Evolutionary conservation across 2,113 vertebrate species (phyloP).

Genomic region (Phrynosoma blainvillii): DNA sequence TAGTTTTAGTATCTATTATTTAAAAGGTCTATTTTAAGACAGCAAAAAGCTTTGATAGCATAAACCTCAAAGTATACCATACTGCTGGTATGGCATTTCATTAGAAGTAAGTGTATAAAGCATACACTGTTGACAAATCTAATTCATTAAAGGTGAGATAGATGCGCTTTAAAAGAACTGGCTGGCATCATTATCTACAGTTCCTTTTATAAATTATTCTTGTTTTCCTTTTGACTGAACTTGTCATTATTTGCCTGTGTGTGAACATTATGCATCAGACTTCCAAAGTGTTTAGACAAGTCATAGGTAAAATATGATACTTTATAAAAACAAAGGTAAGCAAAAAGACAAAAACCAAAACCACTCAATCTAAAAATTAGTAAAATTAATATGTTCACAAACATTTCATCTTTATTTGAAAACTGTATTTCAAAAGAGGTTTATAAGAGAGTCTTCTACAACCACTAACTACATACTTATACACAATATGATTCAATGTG

Average conservation of each 20-base stretch:
- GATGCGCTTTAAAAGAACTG: conserved; percentile 80
- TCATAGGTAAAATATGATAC: conserved; percentile 64
- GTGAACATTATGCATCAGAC: conserved; percentile 66
- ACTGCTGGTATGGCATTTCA: conserved; percentile 71
- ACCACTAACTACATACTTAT: neutral
- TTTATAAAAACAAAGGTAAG: conserved; percentile 65
- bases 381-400: conserved; percentile 47
- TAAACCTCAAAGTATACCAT: conserved; percentile 73
- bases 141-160: conserved; percentile 81
- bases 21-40: conserved; percentile 77
- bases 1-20: conserved; percentile 83
- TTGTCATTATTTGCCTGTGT: conserved; percentile 72
- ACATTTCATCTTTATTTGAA: conserved; percentile 53
- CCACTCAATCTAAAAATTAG: conserved; percentile 62
- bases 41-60: conserved; percentile 78
- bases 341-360: conserved; percentile 34
- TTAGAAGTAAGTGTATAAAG: conserved; percentile 81
- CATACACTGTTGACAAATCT: conserved; percentile 81
- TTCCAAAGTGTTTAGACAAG: conserved; percentile 76
- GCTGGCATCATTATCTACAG: conserved; percentile 78
- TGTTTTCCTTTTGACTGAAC: conserved; percentile 78
- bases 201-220: conserved; percentile 81
- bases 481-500: neutral
- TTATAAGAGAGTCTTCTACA: neutral
- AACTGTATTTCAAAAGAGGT: conserved; percentile 36